phyloP scores from a whole-genome alignment of 2,113 vertebrate genomes.

The Gracilinanus agilis region DNA sequence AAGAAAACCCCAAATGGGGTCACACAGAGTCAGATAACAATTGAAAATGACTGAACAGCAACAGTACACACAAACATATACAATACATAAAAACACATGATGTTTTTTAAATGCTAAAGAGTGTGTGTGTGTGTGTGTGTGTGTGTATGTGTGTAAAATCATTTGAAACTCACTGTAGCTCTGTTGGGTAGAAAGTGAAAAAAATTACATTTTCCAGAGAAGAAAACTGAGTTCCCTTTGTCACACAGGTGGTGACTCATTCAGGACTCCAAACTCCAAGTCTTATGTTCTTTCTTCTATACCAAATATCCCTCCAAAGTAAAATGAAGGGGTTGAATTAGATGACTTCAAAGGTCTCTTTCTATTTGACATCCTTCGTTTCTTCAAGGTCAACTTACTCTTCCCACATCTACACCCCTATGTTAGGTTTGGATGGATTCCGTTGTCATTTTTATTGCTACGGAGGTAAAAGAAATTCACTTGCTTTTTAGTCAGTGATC shows the following conservation, averaged over 20 bases:
- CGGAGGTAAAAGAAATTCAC: neutral
- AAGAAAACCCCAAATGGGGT: too few relatives aligned
- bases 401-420: neutral
- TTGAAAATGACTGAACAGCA: too few relatives aligned
- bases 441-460: neutral
- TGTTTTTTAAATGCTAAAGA: too few relatives aligned
- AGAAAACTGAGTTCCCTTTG: neutral
- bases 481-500: neutral
- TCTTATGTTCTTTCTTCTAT: neutral
- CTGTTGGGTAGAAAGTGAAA: neutral
- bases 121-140: too few relatives aligned
- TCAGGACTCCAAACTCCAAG: neutral
- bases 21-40: too few relatives aligned
- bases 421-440: neutral
- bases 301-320: neutral
- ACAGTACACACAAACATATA: too few relatives aligned
- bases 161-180: neutral
- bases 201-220: neutral
- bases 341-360: neutral
- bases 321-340: neutral
- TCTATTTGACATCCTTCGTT: neutral
- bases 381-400: neutral
- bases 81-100: too few relatives aligned
- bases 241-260: neutral
- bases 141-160: neutral